Evolutionary conservation across 2,113 vertebrate species (phyloP), one percentile per base, ranked within the genome.

Genomic region (Dipodomys ordii): DNA sequence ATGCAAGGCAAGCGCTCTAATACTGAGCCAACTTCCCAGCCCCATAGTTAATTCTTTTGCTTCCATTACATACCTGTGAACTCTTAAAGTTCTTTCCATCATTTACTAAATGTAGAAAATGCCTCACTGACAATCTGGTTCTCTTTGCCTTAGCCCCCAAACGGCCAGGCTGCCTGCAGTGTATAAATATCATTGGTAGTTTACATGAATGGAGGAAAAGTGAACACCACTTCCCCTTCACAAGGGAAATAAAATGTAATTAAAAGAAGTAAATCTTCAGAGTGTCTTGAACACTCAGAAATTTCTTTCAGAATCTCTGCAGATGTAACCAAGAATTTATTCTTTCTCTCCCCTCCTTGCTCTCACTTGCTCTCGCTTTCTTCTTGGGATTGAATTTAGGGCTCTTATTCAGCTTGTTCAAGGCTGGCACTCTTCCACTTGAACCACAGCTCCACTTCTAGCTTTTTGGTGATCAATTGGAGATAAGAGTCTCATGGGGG

Each of bases 41-140:
- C 39, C 39, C 49, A 25, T 32, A 83, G 72, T 68, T 94, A 32
- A 62, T 87, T 73, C 22, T 69, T 90, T 68, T 77, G 85, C 11
- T 88, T 92, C 67, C 30, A 7, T 69, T 79, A 49, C 30, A 44
- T 81, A 72, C 18, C 7, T 62, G 46, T 76, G n/a, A 64, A 23
- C 25, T 82, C 30, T 35, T 72, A 71, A 79, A 86, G 49, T 77
- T 72, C 76, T 53, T 85, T 30, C 30, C 49, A 27, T 77, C 92
- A 83, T 91, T 81, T 80, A 71, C 28, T 64, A 81, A 30, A 57
- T 92, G 32, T 82, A 68, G 74, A 62, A 78, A 90, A 94, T 79
- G 49, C 18, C 85, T 76, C 71, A 83, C 1, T 76, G 49, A 84
- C 65, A 78, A 27, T 60, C 7, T 80, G 35, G 2, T 83, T 87